Evolutionary conservation across 2,113 vertebrate genomes (phyloP), one percentile per base, ranked within the genome.

Genomic region (Cavia porcellus): DNA sequence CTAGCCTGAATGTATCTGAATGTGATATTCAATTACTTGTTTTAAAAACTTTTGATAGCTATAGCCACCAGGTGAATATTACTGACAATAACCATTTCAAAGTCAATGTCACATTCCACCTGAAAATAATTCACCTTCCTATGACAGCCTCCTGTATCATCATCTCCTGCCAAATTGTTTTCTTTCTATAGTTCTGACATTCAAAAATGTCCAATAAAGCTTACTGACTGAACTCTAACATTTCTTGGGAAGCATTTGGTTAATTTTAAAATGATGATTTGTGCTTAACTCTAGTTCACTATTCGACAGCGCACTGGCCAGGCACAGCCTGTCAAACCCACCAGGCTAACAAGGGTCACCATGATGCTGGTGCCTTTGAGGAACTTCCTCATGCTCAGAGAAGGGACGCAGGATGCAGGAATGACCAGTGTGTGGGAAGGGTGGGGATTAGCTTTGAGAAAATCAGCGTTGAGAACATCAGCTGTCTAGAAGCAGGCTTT

Each of bases 101-200:
- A 94, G 77, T 85, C 64, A 64, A 52, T 96, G 94, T 70, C 79
- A 13, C 32, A 24, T 97, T 92, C 82, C 75, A 95, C 35, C 88
- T 96, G 92, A 95, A 96, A 97, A 96, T 87, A 97, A 92, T 89
- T 90, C 45, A 96, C 45, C 86, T 97, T 96, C 97, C 95, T 57
- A 79, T 3, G 10, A 92, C 61, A 95, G 52, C 91, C 87, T 94
- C 95, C 91, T 96, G 19, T 90, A 86, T 88, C 55, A 68, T 96
- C 82, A 59, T 55, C 68, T 84, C 38, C 95, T 94, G 86, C 89
- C 82, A 90, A 64, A 28, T 55, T 47, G 62, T 57, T 75, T 75
- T 42, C 74, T 79, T 92, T 68, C 50, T 68, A 17, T 42, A 75
- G 50, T 95, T 84, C 94, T 96, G 89, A 92, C 62, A 79, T 94